Base-by-base conservation (phyloP, 35 echinoderm and acorn worm species). In the Strongylocentrotus purpuratus region DNA sequence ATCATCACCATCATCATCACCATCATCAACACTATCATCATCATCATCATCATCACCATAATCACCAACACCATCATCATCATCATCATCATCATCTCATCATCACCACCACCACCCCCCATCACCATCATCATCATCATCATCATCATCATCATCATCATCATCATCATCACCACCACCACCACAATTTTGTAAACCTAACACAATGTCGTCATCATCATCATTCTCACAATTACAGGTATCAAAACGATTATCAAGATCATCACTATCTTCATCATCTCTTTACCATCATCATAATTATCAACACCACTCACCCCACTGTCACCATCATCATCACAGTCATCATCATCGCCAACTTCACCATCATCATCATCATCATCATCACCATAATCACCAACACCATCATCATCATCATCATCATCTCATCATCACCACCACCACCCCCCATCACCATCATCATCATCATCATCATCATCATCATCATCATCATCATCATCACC, bases 401-500 rank as follows among this genome's bases (percentile, higher is more conserved):
- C 89, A 45, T 35, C 46, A 91, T 91, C 88, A 91, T 46, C 45
- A 91, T 46, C 88, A 91, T 46, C 88, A 91, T 9, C n/a, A n/a
- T n/a, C n/a, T n/a, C n/a, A n/a, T n/a, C n/a, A n/a, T n/a, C n/a
- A n/a, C n/a, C n/a, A n/a, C n/a, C n/a, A n/a, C n/a, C n/a, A n/a
- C n/a, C n/a, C n/a, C n/a, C n/a, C n/a, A n/a, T n/a, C n/a, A n/a
- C n/a, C n/a, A n/a, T n/a, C n/a, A n/a, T n/a, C n/a, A n/a, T n/a
- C n/a, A 90, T 90, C 88, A 90, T 33, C 88, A 90, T 90, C 31
- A 90, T 33, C 5, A 90, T 46, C 45, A 90, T 5, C 31, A 90
- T 20, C 88, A 90, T 33, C 88, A 86, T 86, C 85, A 86, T 86
- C 85, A 86, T 86, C 85, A 86, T 86, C 85, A 86, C n/a, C n/a